Base-by-base conservation (phyloP, 1,140 invertebrate species). In the Sarcophaga bullata region DNA sequence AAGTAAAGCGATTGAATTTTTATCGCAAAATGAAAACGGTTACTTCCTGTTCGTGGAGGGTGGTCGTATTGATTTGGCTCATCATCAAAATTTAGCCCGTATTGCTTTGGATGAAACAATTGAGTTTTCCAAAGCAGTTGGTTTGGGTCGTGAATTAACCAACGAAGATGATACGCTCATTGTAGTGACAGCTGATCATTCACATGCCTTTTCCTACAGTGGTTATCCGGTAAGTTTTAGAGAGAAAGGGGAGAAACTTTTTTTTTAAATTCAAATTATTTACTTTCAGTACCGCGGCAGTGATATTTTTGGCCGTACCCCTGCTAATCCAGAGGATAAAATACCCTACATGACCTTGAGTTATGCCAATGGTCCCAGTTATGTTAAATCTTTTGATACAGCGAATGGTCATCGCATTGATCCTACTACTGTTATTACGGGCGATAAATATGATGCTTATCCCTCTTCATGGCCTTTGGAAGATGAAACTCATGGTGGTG, bases 61-160 rank as follows among this genome's bases (percentile, higher is more conserved):
- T 80, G 95, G 94, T 6, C 91, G 93, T 85, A 96, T 96, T 81
- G 94, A 96, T 90, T 92, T 93, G 81, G 95, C 93, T 1, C 95
- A 96, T 87, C 95, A 95, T 84, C 91, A 92, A 73, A 93, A 92
- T 73, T 88, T 92, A 78, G 95, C 94, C 0, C 90, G 92, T 11
- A 89, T 93, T 8, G 94, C 95, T 6, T 85, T 95, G 0, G 93
- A 94, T 84, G 95, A 96, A 87, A 94, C 94, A 0, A 84, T 92
- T 92, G 87, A 93, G 93, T 88, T 95, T 84, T 91, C 93, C 2
- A 93, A 94, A 86, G 94, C 95, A 0, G 91, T 96, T 8, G 86
- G 91, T 72, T 92, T 89, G 82, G 94, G 94, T 0, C 87, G 91
- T 13, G 87, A 92, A 2, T 84, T 94, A 80, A 94, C 93, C 2